Evolutionary conservation across 2,888 invertebrate species (phyloP).

Genomic region (Cryptophagus acutangulus): DNA sequence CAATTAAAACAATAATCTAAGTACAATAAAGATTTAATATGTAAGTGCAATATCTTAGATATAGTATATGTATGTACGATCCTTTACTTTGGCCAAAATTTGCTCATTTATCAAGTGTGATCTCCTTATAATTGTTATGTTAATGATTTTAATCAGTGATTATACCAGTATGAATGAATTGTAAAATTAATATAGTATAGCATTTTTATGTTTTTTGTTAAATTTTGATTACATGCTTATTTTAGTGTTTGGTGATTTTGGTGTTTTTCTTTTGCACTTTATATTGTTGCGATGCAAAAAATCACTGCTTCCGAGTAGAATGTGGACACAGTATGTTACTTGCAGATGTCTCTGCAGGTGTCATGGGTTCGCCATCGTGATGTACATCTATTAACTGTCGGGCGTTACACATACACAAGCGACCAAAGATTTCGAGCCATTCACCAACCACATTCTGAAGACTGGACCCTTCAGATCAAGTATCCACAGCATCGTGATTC

Average conservation of each 20-base stretch:
- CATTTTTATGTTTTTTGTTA: no score
- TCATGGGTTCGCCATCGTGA: constrained; percentile 90
- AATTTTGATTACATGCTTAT: neutral
- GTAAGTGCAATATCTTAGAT: no score
- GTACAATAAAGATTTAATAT: no score
- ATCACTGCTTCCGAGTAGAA: constrained; percentile 6
- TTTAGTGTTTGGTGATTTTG: neutral
- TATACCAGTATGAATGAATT: no score
- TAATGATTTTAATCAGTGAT: no score
- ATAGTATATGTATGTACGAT: no score
- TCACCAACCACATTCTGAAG: constrained; percentile 79
- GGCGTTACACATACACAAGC: constrained; percentile 85
- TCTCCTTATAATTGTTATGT: no score
- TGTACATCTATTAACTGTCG: constrained; percentile 84
- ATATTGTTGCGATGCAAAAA: neutral
- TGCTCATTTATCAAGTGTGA: no score
- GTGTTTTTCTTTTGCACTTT: neutral
- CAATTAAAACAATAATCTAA: no score
- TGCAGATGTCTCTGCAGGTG: constrained; percentile 70
- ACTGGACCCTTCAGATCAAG: constrained; percentile 89
- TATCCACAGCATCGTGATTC: constrained; percentile 87
- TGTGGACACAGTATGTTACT: constrained; percentile 28
- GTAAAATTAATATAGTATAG: no score
- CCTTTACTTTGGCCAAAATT: no score
- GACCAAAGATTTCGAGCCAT: constrained; percentile 87